These are phyloP conservation scores for Homarus gammarus DNA, from an alignment of 2,888 invertebrate genomes.

Conservation along the genomic window DNA sequence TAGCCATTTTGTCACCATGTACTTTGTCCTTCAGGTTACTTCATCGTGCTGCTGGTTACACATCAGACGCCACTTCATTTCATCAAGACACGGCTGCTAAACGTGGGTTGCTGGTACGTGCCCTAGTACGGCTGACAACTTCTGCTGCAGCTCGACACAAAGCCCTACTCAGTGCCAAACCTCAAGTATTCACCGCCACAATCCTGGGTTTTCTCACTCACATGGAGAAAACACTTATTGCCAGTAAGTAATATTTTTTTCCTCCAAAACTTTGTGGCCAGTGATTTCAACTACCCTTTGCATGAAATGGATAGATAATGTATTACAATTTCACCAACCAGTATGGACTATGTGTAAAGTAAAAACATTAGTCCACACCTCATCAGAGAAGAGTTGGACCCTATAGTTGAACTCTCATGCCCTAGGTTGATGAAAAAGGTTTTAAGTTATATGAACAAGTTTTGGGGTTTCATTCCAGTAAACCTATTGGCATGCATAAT, in stretches of 20 bases:
- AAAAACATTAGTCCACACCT: no score
- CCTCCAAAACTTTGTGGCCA: no score
- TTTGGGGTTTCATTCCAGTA: no score
- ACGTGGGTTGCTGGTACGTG: conserved; percentile 64
- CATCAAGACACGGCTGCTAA: conserved; percentile 62
- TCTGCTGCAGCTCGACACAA: conserved; percentile 70
- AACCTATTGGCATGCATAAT: no score
- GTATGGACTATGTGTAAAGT: no score
- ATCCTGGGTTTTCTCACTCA: conserved; percentile 54
- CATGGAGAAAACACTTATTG: conserved; percentile 57
- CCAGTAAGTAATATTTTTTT: conserved; percentile 45
- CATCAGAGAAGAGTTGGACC: no score
- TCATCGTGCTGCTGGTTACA: conserved; percentile 71
- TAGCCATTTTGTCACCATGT: not conserved
- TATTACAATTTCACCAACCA: no score
- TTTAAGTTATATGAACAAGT: no score
- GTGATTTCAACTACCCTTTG: no score
- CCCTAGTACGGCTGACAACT: conserved; percentile 64
- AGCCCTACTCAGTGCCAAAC: conserved; percentile 51
- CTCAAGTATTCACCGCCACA: conserved; percentile 59
- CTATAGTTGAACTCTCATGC: no score
- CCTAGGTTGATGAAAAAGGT: no score
- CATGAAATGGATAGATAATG: no score
- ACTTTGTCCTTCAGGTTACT: conserved; percentile 52
- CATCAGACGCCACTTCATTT: conserved; percentile 54